Evolutionary conservation across 2,888 invertebrate genomes (phyloP).

Genomic region (Sceliomorpha sp.): DNA sequence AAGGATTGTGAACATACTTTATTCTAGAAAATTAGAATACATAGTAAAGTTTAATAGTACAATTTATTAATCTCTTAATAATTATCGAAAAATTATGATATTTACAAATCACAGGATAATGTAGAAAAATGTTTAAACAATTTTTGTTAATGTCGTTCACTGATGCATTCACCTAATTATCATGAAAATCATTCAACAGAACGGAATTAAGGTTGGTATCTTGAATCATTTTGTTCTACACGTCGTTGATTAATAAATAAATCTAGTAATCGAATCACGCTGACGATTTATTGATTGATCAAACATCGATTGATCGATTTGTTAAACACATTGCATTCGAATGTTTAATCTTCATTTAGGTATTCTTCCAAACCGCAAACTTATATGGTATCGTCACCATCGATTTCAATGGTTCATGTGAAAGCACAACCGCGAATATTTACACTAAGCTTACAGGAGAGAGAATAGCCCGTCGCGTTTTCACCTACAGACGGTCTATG

Average conservation of each 20-base stretch:
- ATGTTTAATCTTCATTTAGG: conserved; percentile 10
- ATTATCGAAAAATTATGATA: too few relatives aligned
- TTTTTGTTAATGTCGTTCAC: too few relatives aligned
- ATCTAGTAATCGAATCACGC: conserved; percentile 7
- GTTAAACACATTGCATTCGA: conserved; percentile 13
- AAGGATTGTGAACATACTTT: too few relatives aligned
- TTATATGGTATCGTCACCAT: conserved; percentile 43
- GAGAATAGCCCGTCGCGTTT: conserved; percentile 44
- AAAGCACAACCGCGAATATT: conserved; percentile 60
- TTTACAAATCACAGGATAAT: too few relatives aligned
- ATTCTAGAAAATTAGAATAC: too few relatives aligned
- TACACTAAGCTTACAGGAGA: conserved; percentile 63
- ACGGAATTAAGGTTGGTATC: too few relatives aligned
- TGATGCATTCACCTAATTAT: too few relatives aligned
- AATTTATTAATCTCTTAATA: too few relatives aligned
- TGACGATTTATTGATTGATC: conserved; percentile 12
- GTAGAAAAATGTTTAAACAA: too few relatives aligned
- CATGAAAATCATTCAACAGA: too few relatives aligned
- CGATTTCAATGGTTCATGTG: conserved; percentile 8
- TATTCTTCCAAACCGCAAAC: conserved; percentile 39
- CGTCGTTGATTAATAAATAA: conserved; percentile 17
- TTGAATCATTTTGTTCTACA: too few relatives aligned
- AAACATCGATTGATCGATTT: conserved; percentile 10
- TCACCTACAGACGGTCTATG: conserved; percentile 45
- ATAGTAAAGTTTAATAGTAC: too few relatives aligned